phyloP scores from a whole-genome alignment of 2,888 invertebrate genomes.

The Pemphredon lugubris region DNA sequence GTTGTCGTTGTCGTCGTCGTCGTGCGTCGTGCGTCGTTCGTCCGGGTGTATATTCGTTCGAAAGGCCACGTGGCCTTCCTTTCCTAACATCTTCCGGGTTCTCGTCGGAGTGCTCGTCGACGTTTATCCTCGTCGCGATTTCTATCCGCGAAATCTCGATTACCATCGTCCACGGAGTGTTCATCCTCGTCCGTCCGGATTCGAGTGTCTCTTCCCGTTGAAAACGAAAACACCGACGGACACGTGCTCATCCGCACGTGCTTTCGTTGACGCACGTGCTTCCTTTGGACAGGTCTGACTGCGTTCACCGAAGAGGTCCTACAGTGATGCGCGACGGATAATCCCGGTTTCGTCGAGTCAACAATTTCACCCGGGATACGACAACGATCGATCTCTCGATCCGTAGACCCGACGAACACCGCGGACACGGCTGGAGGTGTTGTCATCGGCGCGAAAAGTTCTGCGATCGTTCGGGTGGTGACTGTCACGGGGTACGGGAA shows the following conservation, averaged over 20 bases:
- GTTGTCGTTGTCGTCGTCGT: constrained; percentile 7
- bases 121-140: neutral
- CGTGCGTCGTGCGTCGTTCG: constrained; percentile 11
- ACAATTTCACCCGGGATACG: no score
- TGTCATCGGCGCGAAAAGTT: constrained; percentile 3
- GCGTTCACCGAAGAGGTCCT: constrained; percentile 3
- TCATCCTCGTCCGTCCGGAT: constrained; percentile 2
- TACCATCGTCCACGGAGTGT: neutral
- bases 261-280: constrained; percentile 51
- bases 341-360: no score
- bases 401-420: no score
- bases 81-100: constrained; percentile 24
- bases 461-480: no score
- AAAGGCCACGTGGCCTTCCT: constrained; percentile 47
- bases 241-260: constrained; percentile 59
- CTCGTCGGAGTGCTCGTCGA: constrained; percentile 14
- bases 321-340: neutral
- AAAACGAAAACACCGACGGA: constrained; percentile 43
- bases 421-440: neutral
- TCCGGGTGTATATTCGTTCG: constrained; percentile 4
- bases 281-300: constrained; percentile 25
- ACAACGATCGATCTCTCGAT: no score
- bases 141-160: neutral
- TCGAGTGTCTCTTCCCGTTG: constrained; percentile 17
- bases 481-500: no score